Base-by-base conservation (phyloP, 2,888 invertebrate species). In the Zeuzera pyrina region DNA sequence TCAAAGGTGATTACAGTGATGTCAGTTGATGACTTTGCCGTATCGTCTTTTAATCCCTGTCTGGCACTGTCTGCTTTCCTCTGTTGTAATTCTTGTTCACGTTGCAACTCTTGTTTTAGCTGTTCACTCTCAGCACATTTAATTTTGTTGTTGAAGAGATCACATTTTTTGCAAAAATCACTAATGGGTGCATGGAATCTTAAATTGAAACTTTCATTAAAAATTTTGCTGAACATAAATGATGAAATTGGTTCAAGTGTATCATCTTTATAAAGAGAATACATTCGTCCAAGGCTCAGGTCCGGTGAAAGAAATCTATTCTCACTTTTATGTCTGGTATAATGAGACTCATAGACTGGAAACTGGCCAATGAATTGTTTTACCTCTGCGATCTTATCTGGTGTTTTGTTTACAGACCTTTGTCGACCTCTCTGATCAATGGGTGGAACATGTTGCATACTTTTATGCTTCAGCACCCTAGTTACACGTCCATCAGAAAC, bases 1-100 rank as follows among this genome's bases (percentile, higher is more conserved):
- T 51, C 51, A 39, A 54, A 54, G 19, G 19, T 19, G 19, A 19
- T 19, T 19, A 19, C 19, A 19, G 19, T 19, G 27, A 34, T 30
- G 19, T 19, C 19, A 19, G 19, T 19, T 36, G 25, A 27, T 22
- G 19, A 28, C 29, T 29, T 33, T 26, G 26, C 30, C 11, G 13
- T 34, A 30, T 30, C 19, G 19, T 19, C 19, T 19, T 19, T 19
- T 19, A 19, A 19, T 19, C 19, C 29, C 16, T 34, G 16, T 32
- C 23, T 34, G 26, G 29, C 33, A 19, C 27, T 14, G 15, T 21
- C 30, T 12, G 35, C 35, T 26, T 35, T 35, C 25, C 15, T 19
- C 15, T 14, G 24, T 12, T 31, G 35, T 29, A 31, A 15, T 28
- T 35, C 23, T 32, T 29, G 23, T 16, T 35, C 19, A 16, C 13